A percentile compares a stretch with the other conserved stretches of the same genome.
Evolutionary conservation across 2,113 vertebrate genomes (phyloP).

Genomic region (Xyrauchen texanus): DNA sequence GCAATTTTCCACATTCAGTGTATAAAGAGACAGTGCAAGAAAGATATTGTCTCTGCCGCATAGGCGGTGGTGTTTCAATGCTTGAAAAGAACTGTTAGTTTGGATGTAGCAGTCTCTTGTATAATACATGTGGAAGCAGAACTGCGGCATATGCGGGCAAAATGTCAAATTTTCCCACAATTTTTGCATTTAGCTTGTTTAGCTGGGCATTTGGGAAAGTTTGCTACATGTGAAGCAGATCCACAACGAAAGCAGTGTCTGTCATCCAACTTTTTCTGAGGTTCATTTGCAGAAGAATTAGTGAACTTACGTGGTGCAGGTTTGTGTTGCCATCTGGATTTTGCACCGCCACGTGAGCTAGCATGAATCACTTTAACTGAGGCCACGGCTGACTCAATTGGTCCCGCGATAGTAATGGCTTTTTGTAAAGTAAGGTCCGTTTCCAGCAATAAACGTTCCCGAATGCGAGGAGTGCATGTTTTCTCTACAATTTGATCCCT

Average conservation of each 20-base stretch:
- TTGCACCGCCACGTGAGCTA: neutral
- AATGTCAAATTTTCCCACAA: neutral
- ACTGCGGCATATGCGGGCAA: conserved; percentile 1
- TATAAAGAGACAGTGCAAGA: too few species aligned
- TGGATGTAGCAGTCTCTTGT: too few species aligned
- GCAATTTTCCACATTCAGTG: too few species aligned
- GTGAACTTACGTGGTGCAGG: neutral
- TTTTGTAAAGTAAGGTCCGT: conserved; percentile 28
- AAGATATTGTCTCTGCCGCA: too few species aligned
- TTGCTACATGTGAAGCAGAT: neutral
- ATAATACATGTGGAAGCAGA: neutral
- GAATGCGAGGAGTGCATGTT: neutral
- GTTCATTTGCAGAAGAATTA: neutral
- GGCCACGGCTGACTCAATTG: too few species aligned
- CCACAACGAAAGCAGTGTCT: conserved; percentile 7
- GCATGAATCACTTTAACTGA: neutral
- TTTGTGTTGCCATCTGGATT: too few species aligned
- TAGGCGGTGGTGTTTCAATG: too few species aligned
- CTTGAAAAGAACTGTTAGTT: too few species aligned
- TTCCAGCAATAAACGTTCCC: conserved; percentile 10
- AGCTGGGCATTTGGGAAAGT: neutral
- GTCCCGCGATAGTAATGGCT: too few species aligned
- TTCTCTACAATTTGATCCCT: conserved; percentile 33
- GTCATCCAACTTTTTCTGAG: neutral
- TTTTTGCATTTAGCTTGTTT: conserved; percentile 6